phyloP scores from a whole-genome alignment of 2,797 vertebrate species.

The Anabacerthia variegaticeps region DNA sequence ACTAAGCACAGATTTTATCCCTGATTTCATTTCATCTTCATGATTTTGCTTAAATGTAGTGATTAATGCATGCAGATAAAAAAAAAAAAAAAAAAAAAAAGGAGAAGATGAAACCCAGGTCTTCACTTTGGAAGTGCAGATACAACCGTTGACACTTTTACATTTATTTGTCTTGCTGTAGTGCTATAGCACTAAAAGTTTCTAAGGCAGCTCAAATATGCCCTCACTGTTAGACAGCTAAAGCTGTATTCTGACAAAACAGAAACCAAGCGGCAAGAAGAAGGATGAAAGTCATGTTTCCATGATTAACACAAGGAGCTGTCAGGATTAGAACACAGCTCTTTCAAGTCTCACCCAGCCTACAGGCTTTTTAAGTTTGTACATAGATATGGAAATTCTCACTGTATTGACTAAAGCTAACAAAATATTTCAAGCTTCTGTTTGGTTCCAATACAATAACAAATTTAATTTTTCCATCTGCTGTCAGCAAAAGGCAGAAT shows the following conservation, averaged over 20 bases:
- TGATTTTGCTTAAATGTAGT: background rate
- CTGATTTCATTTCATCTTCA: background rate
- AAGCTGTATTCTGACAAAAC: background rate
- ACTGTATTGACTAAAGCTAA: background rate
- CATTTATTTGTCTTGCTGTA: background rate
- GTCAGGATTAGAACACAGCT: background rate
- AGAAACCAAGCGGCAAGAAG: background rate
- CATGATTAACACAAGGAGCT: background rate
- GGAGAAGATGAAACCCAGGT: background rate
- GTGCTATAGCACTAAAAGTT: background rate
- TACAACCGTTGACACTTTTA: background rate
- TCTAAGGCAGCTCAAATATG: background rate
- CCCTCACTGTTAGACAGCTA: background rate
- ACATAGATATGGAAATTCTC: background rate
- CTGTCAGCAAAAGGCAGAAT: background rate
- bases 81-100: background rate
- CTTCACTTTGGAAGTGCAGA: background rate
- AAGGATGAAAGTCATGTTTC: background rate
- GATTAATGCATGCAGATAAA: background rate
- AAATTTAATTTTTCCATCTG: background rate
- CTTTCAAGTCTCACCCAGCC: background rate
- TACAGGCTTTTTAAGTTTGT: background rate
- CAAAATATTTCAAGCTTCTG: background rate
- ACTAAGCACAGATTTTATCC: background rate
- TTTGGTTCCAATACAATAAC: background rate